Conservation (phyloP, 2,888 invertebrate genomes). For the Leistus spinibarbis region DNA sequence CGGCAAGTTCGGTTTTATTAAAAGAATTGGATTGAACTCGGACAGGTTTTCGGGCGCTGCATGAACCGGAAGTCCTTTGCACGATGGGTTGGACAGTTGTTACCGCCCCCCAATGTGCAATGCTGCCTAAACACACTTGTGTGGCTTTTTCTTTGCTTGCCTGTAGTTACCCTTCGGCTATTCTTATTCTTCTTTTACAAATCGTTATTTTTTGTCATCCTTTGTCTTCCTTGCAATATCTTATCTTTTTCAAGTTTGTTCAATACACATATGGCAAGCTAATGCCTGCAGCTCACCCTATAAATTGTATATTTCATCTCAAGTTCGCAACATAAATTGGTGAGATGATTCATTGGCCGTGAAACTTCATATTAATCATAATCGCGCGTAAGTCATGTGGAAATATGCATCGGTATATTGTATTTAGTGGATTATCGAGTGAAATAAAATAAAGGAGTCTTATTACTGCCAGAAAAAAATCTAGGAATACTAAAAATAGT, state of each 20-base stretch:
- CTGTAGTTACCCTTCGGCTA: not conserved
- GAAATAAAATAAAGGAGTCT: not conserved
- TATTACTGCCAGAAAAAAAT: not conserved
- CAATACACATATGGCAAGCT: too few relatives aligned
- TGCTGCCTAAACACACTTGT: not conserved
- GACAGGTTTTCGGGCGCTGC: not conserved
- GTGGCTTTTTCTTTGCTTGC: too few relatives aligned
- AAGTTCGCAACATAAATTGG: conserved; percentile 35
- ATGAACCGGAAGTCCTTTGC: not conserved
- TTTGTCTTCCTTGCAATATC: not conserved
- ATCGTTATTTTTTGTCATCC: not conserved
- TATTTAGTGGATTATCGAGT: too few relatives aligned
- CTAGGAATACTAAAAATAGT: not conserved
- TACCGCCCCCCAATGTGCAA: not conserved
- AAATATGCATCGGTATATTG: not conserved
- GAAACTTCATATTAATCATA: conserved; percentile 26
- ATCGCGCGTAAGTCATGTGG: not conserved
- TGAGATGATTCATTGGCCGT: conserved; percentile 30
- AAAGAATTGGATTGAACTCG: not conserved
- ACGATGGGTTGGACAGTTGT: not conserved
- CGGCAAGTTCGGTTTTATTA: not conserved
- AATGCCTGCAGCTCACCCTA: too few relatives aligned
- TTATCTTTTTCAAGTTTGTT: not conserved
- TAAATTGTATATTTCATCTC: conserved; percentile 8
- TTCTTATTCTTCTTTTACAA: not conserved